Percentiles rank a stretch among this genome's conserved stretches.
Conservation (phyloP, 2,797 vertebrate species). For the Microctenopoma stevenorrisi region DNA sequence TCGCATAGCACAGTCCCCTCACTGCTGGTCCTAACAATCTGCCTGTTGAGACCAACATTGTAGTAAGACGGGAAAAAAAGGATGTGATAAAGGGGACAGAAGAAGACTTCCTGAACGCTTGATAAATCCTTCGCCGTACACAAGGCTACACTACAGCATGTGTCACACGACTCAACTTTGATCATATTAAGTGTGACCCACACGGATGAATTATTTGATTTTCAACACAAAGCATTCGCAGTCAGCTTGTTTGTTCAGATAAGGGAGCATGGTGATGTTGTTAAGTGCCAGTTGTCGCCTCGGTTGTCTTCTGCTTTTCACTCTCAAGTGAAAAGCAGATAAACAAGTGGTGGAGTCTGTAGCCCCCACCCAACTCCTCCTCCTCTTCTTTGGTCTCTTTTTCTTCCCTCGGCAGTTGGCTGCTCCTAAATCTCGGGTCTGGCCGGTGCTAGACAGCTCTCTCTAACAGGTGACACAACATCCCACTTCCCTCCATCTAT, state of each 20-base stretch:
- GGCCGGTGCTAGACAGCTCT: constrained; percentile 61
- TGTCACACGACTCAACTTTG: constrained; percentile 43
- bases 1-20: constrained; percentile 66
- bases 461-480: constrained; percentile 71
- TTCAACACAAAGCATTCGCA: constrained; percentile 40
- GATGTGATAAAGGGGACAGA: constrained; percentile 59
- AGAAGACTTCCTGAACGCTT: constrained; percentile 48
- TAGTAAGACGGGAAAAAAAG: constrained; percentile 49
- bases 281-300: constrained; percentile 62
- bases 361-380: not conserved
- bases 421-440: constrained; percentile 66
- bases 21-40: constrained; percentile 75
- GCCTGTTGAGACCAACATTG: constrained; percentile 60
- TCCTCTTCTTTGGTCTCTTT: constrained; percentile 42
- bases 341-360: constrained; percentile 33
- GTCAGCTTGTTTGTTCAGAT: constrained; percentile 61
- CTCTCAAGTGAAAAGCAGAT: constrained; percentile 38
- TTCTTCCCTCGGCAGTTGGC: constrained; percentile 60
- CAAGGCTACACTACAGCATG: constrained; percentile 21
- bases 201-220: constrained; percentile 55
- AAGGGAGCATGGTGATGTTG: constrained; percentile 49
- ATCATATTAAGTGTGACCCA: constrained; percentile 55
- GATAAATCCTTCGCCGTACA: constrained; percentile 40
- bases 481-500: constrained; percentile 58
- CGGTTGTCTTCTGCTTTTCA: constrained; percentile 46